Percentiles rank a stretch among this genome's conserved stretches.
phyloP scores from a whole-genome alignment of 2,797 vertebrate species.

The Crypturellus tataupa region DNA sequence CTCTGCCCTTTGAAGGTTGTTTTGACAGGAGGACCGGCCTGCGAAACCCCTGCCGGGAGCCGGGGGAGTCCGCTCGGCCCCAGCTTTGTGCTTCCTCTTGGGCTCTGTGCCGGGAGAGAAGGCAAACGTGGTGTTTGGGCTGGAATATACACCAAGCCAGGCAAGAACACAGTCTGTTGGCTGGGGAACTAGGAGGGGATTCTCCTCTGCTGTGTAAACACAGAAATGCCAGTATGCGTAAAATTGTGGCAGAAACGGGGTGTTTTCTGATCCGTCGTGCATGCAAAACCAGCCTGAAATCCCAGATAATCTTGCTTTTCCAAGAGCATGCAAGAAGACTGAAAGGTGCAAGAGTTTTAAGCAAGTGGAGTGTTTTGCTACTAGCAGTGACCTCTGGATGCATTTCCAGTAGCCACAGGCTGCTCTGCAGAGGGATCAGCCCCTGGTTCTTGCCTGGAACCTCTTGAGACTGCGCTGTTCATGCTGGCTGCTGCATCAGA shows the following conservation, averaged over 20 bases:
- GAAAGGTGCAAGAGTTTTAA: background rate
- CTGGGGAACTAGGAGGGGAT: background rate
- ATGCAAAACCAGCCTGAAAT: background rate
- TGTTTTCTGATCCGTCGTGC: background rate
- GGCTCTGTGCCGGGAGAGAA: background rate
- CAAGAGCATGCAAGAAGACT: background rate
- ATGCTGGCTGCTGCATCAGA: background rate
- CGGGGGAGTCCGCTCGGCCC: background rate
- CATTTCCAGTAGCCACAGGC: background rate
- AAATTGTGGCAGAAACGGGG: background rate
- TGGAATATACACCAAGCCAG: background rate
- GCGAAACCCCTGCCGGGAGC: background rate
- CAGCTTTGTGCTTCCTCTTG: background rate
- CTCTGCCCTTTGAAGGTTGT: background rate
- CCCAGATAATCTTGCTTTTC: background rate
- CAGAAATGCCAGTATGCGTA: background rate
- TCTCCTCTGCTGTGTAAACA: background rate
- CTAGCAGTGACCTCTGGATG: background rate
- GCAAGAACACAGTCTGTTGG: background rate
- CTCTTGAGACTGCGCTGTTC: background rate
- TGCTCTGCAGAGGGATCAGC: background rate
- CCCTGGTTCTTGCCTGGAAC: background rate
- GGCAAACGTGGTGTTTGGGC: background rate
- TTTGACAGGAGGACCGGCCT: background rate
- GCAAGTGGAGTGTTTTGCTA: background rate